Base-by-base conservation (phyloP, 2,113 vertebrate genomes). In the Lophochroa leadbeateri region DNA sequence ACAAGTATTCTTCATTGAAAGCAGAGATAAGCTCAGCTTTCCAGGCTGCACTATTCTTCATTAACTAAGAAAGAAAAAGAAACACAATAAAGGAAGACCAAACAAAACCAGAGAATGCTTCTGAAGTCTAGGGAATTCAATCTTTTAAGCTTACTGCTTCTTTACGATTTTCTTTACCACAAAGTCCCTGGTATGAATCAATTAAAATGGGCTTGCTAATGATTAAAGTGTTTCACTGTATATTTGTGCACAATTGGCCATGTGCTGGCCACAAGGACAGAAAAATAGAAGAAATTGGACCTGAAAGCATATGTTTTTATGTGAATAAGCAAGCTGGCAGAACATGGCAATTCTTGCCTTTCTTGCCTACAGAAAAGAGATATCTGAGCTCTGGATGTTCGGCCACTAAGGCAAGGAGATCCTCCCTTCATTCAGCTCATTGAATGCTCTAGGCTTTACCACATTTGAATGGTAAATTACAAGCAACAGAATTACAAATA, bases 21-120 rank as follows among this genome's bases (percentile, higher is more conserved):
- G 25, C 11, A 84, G 71, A 95, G 96, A 95, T 95, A 96, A 96
- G 91, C 80, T 96, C 86, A 92, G 44, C 43, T 97, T 94, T 95
- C 92, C 49, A 79, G 57, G 52, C 44, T 61, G 16, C 27, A 37
- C 41, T 85, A 64, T 84, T 94, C 76, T 94, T 92, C 76, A 85
- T 91, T 86, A 91, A 68, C 69, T 82, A 44, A 88, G 60, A 63
- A 76, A 87, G 24, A 65, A 82, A 79, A 72, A 64, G 49, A 68
- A 77, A 23, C 70, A 49, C 79, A 95, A 41, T 68, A 81, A 75
- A 55, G 15, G 9, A 80, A 78, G 61, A 89, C 25, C 5, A 55
- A 86, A 96, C 64, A 95, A 90, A 94, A 41, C 31, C 15, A 28
- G 89, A 64, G 79, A 63, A 47, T 68, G 14, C 17, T 90, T 94